Conservation (phyloP, 2,113 vertebrate genomes). For the Hoplias malabaricus region DNA sequence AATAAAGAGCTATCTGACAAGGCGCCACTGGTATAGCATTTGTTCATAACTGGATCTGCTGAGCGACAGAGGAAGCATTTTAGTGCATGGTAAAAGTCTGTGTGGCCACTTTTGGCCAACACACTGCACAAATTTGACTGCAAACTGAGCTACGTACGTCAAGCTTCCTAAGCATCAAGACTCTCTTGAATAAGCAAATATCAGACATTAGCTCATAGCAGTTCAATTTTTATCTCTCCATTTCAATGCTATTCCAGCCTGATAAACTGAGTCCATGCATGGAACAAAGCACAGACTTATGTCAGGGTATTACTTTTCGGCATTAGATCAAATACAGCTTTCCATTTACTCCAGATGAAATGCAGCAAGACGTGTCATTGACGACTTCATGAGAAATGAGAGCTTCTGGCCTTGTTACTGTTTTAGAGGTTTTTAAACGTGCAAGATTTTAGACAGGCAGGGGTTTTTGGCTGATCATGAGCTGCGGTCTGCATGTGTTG, state of each 20-base stretch:
- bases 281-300: slow-evolving; percentile 6
- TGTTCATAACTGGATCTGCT: not conserved
- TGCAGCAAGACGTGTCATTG: not conserved
- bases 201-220: slow-evolving; percentile 34
- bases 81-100: not conserved
- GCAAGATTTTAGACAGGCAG: not conserved
- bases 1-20: not conserved
- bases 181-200: not conserved
- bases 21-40: not conserved
- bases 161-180: not conserved
- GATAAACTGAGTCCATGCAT: slow-evolving; percentile 10
- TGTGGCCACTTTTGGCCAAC: not conserved
- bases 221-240: slow-evolving; percentile 19
- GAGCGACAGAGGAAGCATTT: not conserved
- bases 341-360: slow-evolving; percentile 33
- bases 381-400: not conserved
- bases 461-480: not conserved
- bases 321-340: slow-evolving; percentile 21
- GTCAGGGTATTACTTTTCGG: not conserved
- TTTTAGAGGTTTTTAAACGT: slow-evolving; percentile 1
- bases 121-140: not conserved
- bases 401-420: not conserved
- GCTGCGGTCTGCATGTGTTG: not conserved
- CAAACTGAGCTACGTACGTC: not conserved
- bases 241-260: slow-evolving; percentile 6